Evolutionary conservation across 2,888 invertebrate genomes (phyloP).

Genomic region (Neuroscelio doddi): DNA sequence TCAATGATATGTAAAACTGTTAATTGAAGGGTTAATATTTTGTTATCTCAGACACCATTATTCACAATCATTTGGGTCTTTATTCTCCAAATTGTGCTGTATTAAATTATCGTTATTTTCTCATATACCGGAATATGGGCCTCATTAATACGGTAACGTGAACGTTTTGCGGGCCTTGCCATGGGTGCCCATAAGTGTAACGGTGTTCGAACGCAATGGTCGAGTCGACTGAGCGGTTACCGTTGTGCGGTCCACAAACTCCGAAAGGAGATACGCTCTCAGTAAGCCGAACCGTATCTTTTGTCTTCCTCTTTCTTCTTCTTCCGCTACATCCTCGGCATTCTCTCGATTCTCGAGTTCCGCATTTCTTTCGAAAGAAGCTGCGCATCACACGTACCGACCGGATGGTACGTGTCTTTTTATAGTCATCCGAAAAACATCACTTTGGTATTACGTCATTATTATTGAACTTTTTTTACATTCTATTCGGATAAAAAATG

Average conservation of each 20-base stretch:
- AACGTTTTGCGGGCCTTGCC: constrained; percentile 53
- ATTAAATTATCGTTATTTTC: constrained; percentile 28
- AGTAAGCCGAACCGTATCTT: constrained; percentile 40
- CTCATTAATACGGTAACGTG: constrained; percentile 48
- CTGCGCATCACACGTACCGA: constrained; percentile 13
- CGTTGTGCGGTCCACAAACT: constrained; percentile 70
- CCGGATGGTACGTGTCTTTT: too few relatives aligned
- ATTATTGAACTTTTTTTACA: too few relatives aligned
- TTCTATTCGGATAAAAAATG: too few relatives aligned
- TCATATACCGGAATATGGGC: constrained; percentile 31
- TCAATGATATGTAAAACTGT: too few relatives aligned
- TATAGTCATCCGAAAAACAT: too few relatives aligned
- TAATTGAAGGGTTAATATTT: too few relatives aligned
- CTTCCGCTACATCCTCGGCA: constrained; percentile 34
- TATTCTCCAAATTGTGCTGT: constrained; percentile 26
- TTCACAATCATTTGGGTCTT: too few relatives aligned
- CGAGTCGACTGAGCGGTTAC: constrained; percentile 57
- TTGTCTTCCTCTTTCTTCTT: constrained; percentile 32
- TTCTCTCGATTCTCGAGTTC: constrained; percentile 43
- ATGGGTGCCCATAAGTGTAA: constrained; percentile 65
- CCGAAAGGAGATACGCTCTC: constrained; percentile 48
- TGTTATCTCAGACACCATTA: too few relatives aligned
- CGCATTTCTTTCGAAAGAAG: constrained; percentile 26
- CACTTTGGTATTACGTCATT: too few relatives aligned
- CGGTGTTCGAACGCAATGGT: constrained; percentile 63